Evolutionary conservation across 2,797 vertebrate genomes (phyloP).

Genomic region (Centroberyx gerrardi): DNA sequence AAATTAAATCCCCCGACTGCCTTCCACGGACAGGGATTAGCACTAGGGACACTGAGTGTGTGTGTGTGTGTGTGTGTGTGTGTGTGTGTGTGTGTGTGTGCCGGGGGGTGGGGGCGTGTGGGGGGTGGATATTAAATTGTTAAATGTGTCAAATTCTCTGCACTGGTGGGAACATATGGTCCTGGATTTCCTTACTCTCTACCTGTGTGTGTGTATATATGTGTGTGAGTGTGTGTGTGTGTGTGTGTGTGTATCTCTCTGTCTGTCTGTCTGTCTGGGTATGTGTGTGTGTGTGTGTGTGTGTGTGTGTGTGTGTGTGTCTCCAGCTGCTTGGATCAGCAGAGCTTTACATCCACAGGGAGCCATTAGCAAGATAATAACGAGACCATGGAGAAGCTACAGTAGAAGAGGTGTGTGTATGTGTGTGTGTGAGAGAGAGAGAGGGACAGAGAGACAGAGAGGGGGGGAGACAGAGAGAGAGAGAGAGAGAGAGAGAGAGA

Average conservation of each 20-base stretch:
- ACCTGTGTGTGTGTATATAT: constrained; percentile 33
- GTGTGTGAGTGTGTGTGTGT: constrained; percentile 17
- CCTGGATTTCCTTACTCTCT: constrained; percentile 48
- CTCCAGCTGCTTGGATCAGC: constrained; percentile 81
- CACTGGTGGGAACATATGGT: constrained; percentile 64
- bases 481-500: constrained; percentile 15
- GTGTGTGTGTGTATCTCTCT: background rate
- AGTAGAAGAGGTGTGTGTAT: constrained; percentile 17
- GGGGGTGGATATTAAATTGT: constrained; percentile 37
- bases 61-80: background rate
- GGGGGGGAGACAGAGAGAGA: constrained; percentile 14
- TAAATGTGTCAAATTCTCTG: constrained; percentile 59
- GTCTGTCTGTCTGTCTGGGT: constrained; percentile 3
- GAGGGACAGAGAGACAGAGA: constrained; percentile 8
- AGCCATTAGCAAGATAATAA: constrained; percentile 81
- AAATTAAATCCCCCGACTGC: constrained; percentile 34
- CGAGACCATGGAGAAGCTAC: constrained; percentile 68
- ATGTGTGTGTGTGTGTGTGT: constrained; percentile 11
- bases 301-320: constrained; percentile 36
- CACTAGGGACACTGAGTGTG: constrained; percentile 26
- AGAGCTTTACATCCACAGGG: constrained; percentile 80
- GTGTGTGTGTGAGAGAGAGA: constrained; percentile 26
- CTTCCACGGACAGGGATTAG: constrained; percentile 42
- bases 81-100: background rate
- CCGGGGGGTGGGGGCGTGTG: background rate